Evolutionary conservation across 2,797 vertebrate species (phyloP).

Genomic region (Avahi laniger): DNA sequence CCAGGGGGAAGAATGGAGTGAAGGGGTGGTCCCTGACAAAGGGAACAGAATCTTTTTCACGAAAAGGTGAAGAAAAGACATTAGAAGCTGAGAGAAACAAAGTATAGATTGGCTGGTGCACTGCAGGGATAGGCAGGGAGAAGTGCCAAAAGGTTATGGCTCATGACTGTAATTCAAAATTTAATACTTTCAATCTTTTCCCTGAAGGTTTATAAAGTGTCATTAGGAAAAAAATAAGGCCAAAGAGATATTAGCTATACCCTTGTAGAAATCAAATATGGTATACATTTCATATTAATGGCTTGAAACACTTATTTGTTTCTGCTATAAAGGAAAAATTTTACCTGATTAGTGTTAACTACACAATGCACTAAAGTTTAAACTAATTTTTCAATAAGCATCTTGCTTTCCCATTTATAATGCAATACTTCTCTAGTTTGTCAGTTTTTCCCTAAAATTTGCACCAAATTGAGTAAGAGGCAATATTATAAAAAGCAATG

Average conservation of each 20-base stretch:
- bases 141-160: not conserved
- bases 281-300: not conserved
- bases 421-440: not conserved
- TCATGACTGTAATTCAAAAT: not conserved
- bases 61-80: not conserved
- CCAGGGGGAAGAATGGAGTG: not conserved
- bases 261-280: not conserved
- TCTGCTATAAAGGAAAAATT: not conserved
- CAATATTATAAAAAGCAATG: not conserved
- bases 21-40: not conserved
- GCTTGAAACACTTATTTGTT: not conserved
- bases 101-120: not conserved
- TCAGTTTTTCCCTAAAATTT: conserved; percentile 9
- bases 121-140: not conserved
- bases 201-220: not conserved
- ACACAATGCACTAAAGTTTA: conserved; percentile 2
- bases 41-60: not conserved
- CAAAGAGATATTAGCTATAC: not conserved
- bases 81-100: not conserved
- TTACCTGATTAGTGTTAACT: not conserved
- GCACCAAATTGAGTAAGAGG: not conserved
- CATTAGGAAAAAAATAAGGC: not conserved
- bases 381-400: not conserved
- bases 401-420: not conserved
- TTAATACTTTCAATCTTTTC: not conserved